These are phyloP conservation scores for Malurus leucopterus DNA, from an alignment of 2,797 vertebrate species.

Conservation along the genomic window DNA sequence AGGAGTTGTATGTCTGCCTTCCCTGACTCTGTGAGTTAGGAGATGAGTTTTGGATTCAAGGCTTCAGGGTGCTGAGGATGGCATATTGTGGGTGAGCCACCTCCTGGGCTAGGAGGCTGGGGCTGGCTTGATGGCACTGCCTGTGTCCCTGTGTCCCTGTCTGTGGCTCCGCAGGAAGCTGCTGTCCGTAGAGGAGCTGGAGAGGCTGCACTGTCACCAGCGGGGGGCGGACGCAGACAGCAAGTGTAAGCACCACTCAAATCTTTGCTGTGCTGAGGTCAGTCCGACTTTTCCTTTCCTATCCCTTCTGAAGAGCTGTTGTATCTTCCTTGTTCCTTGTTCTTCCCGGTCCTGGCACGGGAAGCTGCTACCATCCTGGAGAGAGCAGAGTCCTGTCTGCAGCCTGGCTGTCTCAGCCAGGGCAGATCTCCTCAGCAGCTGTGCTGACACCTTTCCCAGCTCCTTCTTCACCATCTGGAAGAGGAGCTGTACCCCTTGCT, in stretches of 20 bases:
- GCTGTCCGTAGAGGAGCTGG: background rate
- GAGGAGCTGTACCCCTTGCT: background rate
- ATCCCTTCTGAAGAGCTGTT: background rate
- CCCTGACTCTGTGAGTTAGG: accelerated
- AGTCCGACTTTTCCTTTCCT: background rate
- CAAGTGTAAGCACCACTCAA: accelerated
- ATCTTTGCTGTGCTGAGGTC: background rate
- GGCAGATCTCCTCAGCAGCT: background rate
- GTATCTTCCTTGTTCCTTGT: background rate
- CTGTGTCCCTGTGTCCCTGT: background rate
- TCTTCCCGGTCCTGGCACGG: background rate
- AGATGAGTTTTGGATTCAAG: background rate
- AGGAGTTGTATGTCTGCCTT: background rate
- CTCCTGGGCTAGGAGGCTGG: background rate
- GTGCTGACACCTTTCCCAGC: background rate
- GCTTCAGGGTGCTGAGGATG: background rate
- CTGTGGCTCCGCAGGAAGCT: background rate
- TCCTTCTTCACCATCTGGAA: background rate
- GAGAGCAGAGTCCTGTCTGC: background rate
- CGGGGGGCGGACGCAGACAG: accelerated
- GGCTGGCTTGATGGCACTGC: background rate
- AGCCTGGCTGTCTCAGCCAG: background rate
- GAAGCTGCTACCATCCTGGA: background rate
- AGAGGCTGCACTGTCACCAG: accelerated
- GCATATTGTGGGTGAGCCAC: background rate